Base-by-base conservation (phyloP, 2,113 vertebrate genomes). In the Hippocampus comes region DNA sequence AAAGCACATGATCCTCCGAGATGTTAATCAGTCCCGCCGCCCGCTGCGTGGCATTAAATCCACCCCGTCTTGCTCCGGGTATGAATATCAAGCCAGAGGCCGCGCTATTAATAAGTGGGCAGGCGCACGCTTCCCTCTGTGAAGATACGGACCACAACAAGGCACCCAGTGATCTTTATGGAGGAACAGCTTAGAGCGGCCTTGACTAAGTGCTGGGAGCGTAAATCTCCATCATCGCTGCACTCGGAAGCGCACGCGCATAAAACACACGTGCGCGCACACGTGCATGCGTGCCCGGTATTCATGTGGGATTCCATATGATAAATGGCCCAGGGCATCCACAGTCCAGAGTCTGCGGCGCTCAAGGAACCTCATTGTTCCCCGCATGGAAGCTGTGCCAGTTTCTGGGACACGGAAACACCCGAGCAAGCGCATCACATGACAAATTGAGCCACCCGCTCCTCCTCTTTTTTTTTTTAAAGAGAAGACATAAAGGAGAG, bases 311-410 rank as follows among this genome's bases (percentile, higher is more conserved):
- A 83, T 74, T 90, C 73, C 88, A 78, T 88, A 83, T 88, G 87
- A 88, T 89, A 79, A 82, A 76, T 80, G 77, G 84, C 88, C 85
- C 48, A 78, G 73, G 78, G 88, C 83, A 68, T 76, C 71, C n/a
- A 78, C 60, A 78, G 76, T 78, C 86, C 78, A 67, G 59, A 81
- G 72, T 81, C 77, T 76, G 74, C 71, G 81, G 70, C 9, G 23
- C 65, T 83, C 82, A 90, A 89, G 79, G 78, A 82, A 82, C 78
- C 78, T 83, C 72, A 88, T 89, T 89, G 88, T 91, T 87, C 78
- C 64, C 14, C 0, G 30, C 64, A 84, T 82, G 81, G 85, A 89
- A 78, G 63, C 73, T 23, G 74, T 46, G 48, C 72, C 65, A 73
- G 61, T 89, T 86, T 87, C 83, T 88, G 85, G 86, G 85, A 85